Percentiles rank a stretch among this genome's conserved stretches.
These are phyloP conservation scores for Microctenopoma steveboyesi DNA, from an alignment of 2,797 vertebrate genomes.

Conservation along the genomic window DNA sequence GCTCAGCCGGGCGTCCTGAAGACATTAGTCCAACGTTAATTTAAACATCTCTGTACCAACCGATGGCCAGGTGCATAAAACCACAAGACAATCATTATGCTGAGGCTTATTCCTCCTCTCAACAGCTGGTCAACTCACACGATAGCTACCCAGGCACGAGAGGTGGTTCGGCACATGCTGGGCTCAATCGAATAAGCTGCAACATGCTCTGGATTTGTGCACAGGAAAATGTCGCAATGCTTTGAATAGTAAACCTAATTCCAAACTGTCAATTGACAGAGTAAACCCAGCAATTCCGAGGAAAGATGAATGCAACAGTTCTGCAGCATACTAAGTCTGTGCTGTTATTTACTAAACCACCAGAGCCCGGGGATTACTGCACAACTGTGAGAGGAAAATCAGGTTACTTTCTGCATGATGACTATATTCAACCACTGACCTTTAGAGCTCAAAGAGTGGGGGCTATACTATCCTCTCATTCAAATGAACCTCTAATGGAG, in stretches of 20 bases:
- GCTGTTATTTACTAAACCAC: slow-evolving; percentile 56
- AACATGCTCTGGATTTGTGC: slow-evolving; percentile 40
- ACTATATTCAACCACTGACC: slow-evolving; percentile 81
- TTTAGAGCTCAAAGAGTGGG: slow-evolving; percentile 65
- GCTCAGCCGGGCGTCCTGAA: slow-evolving; percentile 35
- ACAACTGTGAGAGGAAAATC: slow-evolving; percentile 61
- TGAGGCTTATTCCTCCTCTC: slow-evolving; percentile 57
- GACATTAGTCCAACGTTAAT: slow-evolving; percentile 68
- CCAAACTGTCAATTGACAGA: slow-evolving; percentile 68
- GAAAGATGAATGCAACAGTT: slow-evolving; percentile 69
- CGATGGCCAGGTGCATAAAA: slow-evolving; percentile 69
- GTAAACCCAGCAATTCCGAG: slow-evolving; percentile 66
- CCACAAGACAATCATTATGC: slow-evolving; percentile 60
- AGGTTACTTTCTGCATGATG: slow-evolving; percentile 68
- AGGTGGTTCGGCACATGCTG: slow-evolving; percentile 56
- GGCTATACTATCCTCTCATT: slow-evolving; percentile 66
- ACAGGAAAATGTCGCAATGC: slow-evolving; percentile 35
- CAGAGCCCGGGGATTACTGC: slow-evolving; percentile 43
- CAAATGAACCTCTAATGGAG: slow-evolving; percentile 79
- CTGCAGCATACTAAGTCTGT: slow-evolving; percentile 46
- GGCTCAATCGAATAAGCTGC: slow-evolving; percentile 57
- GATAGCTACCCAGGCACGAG: slow-evolving; percentile 37
- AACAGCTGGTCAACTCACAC: slow-evolving; percentile 73
- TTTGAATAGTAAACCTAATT: slow-evolving; percentile 64
- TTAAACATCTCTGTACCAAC: slow-evolving; percentile 55